Conservation (phyloP, 1,140 invertebrate species). For the Rhyzopertha dominica region DNA sequence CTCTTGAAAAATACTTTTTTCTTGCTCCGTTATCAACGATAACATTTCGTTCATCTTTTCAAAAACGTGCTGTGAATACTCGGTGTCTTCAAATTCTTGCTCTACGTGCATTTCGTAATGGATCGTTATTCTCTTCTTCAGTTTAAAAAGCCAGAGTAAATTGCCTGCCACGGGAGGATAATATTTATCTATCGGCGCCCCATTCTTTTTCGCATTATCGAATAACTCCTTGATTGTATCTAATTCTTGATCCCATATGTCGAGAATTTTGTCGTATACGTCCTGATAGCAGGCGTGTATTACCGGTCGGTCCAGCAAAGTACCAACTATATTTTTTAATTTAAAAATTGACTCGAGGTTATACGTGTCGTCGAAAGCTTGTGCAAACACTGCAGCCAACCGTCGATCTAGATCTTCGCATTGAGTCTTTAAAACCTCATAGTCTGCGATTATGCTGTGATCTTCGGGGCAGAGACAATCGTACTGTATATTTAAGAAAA, state of each 20-base stretch:
- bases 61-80: slow-evolving; percentile 35
- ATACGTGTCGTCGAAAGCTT: slow-evolving; percentile 72
- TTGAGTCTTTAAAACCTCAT: slow-evolving; percentile 52
- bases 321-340: slow-evolving; percentile 68
- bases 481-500: slow-evolving; percentile 64
- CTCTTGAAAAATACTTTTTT: slow-evolving; percentile 38
- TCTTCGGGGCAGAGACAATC: slow-evolving; percentile 67
- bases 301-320: slow-evolving; percentile 63
- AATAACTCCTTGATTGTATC: slow-evolving; percentile 57
- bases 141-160: slow-evolving; percentile 66
- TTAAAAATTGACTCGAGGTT: slow-evolving; percentile 60
- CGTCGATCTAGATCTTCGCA: slow-evolving; percentile 65
- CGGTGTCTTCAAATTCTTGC: slow-evolving; percentile 43
- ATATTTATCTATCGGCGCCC: slow-evolving; percentile 58
- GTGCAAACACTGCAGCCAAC: slow-evolving; percentile 68
- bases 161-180: slow-evolving; percentile 68
- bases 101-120: slow-evolving; percentile 57
- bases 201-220: slow-evolving; percentile 47
- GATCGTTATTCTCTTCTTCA: slow-evolving; percentile 55
- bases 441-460: slow-evolving; percentile 58
- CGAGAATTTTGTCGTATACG: slow-evolving; percentile 55
- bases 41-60: slow-evolving; percentile 45
- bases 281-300: slow-evolving; percentile 61
- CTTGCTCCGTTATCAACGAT: slow-evolving; percentile 35
- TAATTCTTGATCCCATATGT: slow-evolving; percentile 60